These are phyloP conservation scores for Heliconius charithonia DNA, from an alignment of 2,888 invertebrate species.

Conservation along the genomic window DNA sequence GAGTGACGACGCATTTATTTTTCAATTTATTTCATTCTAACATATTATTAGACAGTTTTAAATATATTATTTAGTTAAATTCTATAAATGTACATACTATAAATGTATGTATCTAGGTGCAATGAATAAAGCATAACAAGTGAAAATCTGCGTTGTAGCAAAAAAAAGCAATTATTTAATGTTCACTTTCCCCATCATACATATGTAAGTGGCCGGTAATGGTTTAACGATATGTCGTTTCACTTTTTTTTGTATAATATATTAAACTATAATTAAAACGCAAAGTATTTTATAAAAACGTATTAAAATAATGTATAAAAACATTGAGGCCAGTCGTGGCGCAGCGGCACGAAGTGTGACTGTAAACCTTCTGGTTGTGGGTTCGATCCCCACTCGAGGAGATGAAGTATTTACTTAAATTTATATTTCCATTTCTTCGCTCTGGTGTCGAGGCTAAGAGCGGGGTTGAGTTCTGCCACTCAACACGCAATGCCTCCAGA, in stretches of 20 bases:
- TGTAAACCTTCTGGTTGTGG: too few species aligned
- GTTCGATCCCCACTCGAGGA: too few species aligned
- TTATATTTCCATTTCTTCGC: too few species aligned
- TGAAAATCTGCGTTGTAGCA: not conserved
- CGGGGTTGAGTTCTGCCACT: too few species aligned
- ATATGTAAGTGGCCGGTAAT: not conserved
- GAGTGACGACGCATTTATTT: not conserved
- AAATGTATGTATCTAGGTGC: not conserved
- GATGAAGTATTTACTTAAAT: too few species aligned
- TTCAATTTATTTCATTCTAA: not conserved
- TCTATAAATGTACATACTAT: not conserved
- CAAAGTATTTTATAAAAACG: not conserved
- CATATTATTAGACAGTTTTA: not conserved
- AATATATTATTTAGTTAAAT: too few species aligned
- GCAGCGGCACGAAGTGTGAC: too few species aligned
- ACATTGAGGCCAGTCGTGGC: too few species aligned
- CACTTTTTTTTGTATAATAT: not conserved
- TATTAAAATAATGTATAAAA: not conserved
- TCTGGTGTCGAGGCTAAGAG: too few species aligned
- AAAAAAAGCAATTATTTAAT: not conserved
- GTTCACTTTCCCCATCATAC: conserved; percentile 6
- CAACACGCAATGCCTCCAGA: too few species aligned
- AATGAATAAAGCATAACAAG: not conserved
- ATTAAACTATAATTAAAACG: not conserved
- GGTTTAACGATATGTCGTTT: not conserved